phyloP scores from a whole-genome alignment of 1,140 invertebrate species.

The Goniozus legneri region DNA sequence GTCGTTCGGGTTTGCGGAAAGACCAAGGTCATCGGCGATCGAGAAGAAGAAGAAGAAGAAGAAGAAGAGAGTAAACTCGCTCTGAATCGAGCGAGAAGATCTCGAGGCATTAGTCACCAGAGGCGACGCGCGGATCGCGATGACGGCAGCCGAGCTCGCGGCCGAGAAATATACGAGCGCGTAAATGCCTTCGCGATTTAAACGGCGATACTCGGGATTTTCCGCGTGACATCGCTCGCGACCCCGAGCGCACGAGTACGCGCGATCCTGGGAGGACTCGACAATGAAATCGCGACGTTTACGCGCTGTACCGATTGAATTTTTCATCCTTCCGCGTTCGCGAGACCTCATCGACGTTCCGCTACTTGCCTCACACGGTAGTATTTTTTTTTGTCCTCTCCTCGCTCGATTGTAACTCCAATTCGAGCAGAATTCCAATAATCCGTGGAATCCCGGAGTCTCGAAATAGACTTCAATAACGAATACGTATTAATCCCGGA shows the following conservation, averaged over 20 bases:
- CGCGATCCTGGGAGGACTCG: too few species aligned
- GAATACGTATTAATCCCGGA: too few species aligned
- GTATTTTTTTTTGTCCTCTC: too few species aligned
- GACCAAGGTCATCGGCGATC: neutral
- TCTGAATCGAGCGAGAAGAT: slow-evolving; percentile 7
- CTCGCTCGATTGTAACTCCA: too few species aligned
- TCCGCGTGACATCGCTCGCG: slow-evolving; percentile 18
- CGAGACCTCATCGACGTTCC: too few species aligned
- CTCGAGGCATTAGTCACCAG: slow-evolving; percentile 17
- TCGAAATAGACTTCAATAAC: too few species aligned
- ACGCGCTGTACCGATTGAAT: too few species aligned
- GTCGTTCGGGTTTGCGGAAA: neutral
- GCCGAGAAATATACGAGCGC: slow-evolving; percentile 21
- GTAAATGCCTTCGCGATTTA: slow-evolving; percentile 19
- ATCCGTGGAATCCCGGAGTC: too few species aligned
- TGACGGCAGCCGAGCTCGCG: slow-evolving; percentile 12
- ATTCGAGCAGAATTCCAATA: too few species aligned
- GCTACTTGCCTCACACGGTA: too few species aligned
- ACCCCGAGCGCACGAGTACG: neutral
- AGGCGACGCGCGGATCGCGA: slow-evolving; percentile 13
- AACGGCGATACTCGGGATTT: slow-evolving; percentile 17
- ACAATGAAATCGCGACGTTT: neutral
- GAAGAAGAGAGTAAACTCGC: slow-evolving; percentile 8
- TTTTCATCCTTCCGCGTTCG: too few species aligned
- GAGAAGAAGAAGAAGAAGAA: slow-evolving; percentile 8